These are phyloP conservation scores for Lepisosteus oculatus DNA, from an alignment of 2,113 vertebrate genomes.

Conservation along the genomic window DNA sequence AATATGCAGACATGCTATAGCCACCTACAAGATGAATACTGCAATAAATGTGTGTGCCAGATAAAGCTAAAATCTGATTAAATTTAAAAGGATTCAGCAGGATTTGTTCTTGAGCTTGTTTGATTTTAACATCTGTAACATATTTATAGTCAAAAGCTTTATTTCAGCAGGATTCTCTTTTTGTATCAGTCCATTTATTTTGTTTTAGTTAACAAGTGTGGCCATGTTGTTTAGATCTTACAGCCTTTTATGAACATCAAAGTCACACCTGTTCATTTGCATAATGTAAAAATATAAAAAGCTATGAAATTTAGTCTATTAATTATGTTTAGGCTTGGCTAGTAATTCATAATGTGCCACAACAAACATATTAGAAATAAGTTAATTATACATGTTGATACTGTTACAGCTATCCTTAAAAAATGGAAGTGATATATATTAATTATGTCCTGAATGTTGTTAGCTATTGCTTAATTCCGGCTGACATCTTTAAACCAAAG, in stretches of 20 bases:
- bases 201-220: not conserved
- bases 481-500: too few species aligned
- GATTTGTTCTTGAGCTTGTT: not conserved
- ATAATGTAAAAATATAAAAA: not conserved
- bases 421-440: too few species aligned
- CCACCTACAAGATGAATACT: not conserved
- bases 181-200: not conserved
- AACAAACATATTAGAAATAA: too few species aligned
- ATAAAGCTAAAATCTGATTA: not conserved
- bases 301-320: not conserved
- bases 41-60: not conserved
- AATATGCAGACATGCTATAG: not conserved
- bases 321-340: too few species aligned
- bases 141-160: not conserved
- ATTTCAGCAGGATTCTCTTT: not conserved
- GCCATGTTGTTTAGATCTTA: not conserved
- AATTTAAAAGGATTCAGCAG: not conserved
- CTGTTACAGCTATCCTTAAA: too few species aligned
- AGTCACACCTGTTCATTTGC: not conserved
- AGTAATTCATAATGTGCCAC: too few species aligned
- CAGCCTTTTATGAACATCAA: not conserved
- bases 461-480: too few species aligned
- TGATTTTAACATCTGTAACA: not conserved
- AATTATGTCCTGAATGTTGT: too few species aligned
- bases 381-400: too few species aligned